Conservation (phyloP, 2,888 invertebrate species). For the Lasioglossum figueresi region DNA sequence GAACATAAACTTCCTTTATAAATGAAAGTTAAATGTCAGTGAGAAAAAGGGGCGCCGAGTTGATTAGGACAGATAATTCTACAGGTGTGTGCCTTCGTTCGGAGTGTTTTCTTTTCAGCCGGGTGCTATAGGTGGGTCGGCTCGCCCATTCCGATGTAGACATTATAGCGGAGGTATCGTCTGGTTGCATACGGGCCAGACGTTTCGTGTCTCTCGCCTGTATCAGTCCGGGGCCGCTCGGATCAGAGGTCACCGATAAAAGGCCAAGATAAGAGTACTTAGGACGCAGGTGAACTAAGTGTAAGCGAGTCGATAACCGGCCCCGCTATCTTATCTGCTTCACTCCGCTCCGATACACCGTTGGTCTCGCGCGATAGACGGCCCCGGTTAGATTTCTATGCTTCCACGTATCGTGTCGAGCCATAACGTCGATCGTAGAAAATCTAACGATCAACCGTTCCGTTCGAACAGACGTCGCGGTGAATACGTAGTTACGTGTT, state of each 20-base stretch:
- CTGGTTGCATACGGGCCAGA: conserved; percentile 56
- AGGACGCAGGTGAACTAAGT: conserved; percentile 80
- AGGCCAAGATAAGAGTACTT: conserved; percentile 77
- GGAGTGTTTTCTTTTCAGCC: not conserved
- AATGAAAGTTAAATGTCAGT: not conserved
- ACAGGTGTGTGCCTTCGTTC: not conserved
- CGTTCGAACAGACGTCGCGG: conserved; percentile 4
- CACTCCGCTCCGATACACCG: conserved; percentile 69
- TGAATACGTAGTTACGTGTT: conserved; percentile 5
- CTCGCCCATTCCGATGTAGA: conserved; percentile 70
- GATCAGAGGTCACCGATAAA: conserved; percentile 83
- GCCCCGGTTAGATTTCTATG: conserved; percentile 64
- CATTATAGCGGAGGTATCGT: conserved; percentile 67
- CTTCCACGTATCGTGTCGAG: conserved; percentile 43
- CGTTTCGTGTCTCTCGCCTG: conserved; percentile 59
- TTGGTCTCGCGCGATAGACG: conserved; percentile 62
- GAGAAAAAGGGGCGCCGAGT: not conserved
- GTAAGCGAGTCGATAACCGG: conserved; percentile 80
- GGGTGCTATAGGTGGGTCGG: conserved; percentile 39
- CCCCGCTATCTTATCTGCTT: conserved; percentile 78
- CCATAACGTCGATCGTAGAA: conserved; percentile 48
- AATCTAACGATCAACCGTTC: conserved; percentile 59
- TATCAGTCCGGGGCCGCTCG: conserved; percentile 70
- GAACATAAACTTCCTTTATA: not conserved
- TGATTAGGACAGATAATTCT: not conserved